Evolutionary conservation across 2,797 vertebrate species (phyloP), one percentile per base, ranked within the genome.

Genomic region (Notamacropus eugenii): DNA sequence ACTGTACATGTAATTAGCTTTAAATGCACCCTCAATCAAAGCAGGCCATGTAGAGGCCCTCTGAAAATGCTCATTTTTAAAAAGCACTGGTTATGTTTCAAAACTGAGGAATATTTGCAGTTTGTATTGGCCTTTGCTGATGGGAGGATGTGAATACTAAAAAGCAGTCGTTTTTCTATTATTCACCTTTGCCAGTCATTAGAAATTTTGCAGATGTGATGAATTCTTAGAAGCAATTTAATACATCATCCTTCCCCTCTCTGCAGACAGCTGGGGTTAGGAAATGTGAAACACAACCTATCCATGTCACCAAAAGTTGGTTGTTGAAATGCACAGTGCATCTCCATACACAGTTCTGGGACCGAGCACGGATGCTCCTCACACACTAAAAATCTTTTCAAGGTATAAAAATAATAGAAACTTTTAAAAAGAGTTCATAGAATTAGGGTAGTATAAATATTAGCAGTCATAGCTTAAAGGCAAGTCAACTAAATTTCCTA

Each of bases 191-290:
- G 93, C 55, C 93, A 92, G 91, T 94, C 59, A 93, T 94, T 95
- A 46, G 46, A 27, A 95, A 93, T 95, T 96, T 90, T 91, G 27
- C 55, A 93, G 54, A 82, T 54, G 67, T 59, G 95, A 91, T 93
- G 94, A 96, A 97, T 95, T 97, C 92, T 94, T 91, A 90, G 94
- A 92, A 59, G 31, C 24, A 92, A n/a, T 58, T 40, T 6, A 96
- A 93, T 52, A 95, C 52, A 59, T 52, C 1, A 0, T 92, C 91
- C 55, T 82, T 67, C 90, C n/a, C 2, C 24, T 96, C 92, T 93
- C 46, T 4, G 27, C n/a, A 90, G 50, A 91, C 95, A 67, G 54
- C 90, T 52, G 94, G 90, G 90, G 93, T 92, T 67, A 91, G 46
- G 57, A 87, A 55, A n/a, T 58, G n/a, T 50, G 40, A 93, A 87